These are phyloP conservation scores for Eulithis testata DNA, from an alignment of 2,888 invertebrate genomes.

Conservation along the genomic window DNA sequence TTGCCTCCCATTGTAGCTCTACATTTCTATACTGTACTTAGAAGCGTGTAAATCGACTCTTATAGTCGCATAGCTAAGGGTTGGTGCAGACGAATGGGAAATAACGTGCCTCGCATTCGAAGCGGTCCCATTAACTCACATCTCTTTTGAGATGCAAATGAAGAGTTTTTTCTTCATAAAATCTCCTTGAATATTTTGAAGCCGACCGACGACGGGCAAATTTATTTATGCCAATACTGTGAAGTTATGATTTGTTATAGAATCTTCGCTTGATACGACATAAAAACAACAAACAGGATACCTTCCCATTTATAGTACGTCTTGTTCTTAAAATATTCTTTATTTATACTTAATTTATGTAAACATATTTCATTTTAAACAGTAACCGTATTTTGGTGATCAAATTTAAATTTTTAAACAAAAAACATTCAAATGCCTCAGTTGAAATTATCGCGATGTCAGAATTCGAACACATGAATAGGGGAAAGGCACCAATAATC, in stretches of 20 bases:
- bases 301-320: background rate
- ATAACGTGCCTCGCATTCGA: conserved; percentile 75
- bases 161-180: conserved; percentile 73
- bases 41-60: too few relatives aligned
- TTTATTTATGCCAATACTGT: conserved; percentile 61
- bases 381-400: too few relatives aligned
- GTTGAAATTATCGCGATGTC: conserved; percentile 33
- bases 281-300: background rate
- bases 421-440: conserved; percentile 8
- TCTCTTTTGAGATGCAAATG: conserved; percentile 82
- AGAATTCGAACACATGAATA: conserved; percentile 51
- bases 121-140: conserved; percentile 76
- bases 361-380: too few relatives aligned
- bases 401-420: background rate
- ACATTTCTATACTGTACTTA: too few relatives aligned
- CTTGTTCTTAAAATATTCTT: too few relatives aligned
- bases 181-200: conserved; percentile 79
- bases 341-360: too few relatives aligned
- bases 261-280: conserved; percentile 1
- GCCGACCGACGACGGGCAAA: conserved; percentile 59
- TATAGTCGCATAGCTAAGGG: conserved; percentile 71
- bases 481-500: conserved; percentile 72
- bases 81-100: conserved; percentile 68
- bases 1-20: too few relatives aligned
- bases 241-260: conserved; percentile 7